Evolutionary conservation across 2,888 invertebrate genomes (phyloP).

Genomic region (Drosophila demipolita): DNA sequence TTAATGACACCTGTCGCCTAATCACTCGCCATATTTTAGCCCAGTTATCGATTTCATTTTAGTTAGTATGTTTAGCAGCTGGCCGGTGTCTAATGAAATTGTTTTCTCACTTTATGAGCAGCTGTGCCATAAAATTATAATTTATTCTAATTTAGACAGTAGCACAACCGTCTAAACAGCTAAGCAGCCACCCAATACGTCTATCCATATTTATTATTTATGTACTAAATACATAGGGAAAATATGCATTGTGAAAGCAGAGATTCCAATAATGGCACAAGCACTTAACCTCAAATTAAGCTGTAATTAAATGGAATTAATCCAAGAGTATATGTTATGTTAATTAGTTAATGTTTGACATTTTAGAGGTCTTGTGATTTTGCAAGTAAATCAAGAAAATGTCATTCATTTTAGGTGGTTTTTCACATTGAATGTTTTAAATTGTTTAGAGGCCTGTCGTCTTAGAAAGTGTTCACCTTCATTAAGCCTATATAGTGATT

Average conservation of each 20-base stretch:
- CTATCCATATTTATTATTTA: slow-evolving; percentile 8
- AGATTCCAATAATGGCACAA: neutral
- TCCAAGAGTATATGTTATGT: neutral
- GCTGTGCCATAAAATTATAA: slow-evolving; percentile 72
- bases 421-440: slow-evolving; percentile 3
- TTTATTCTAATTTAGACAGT: slow-evolving; percentile 69
- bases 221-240: slow-evolving; percentile 7
- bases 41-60: slow-evolving; percentile 25
- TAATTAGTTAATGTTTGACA: neutral
- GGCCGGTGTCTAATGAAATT: slow-evolving; percentile 64
- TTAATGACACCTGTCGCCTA: slow-evolving; percentile 25
- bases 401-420: neutral
- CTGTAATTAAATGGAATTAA: neutral
- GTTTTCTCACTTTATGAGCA: slow-evolving; percentile 70
- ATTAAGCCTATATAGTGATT: slow-evolving; percentile 4
- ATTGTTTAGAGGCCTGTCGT: slow-evolving; percentile 24
- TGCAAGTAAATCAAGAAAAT: neutral
- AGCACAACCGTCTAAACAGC: slow-evolving; percentile 15
- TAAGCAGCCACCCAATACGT: slow-evolving; percentile 14
- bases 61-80: slow-evolving; percentile 25
- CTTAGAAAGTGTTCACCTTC: slow-evolving; percentile 42
- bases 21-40: slow-evolving; percentile 50
- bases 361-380: neutral
- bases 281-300: neutral
- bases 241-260: neutral